A percentile compares a stretch with the other conserved stretches of the same genome.
Evolutionary conservation across 1,140 invertebrate species (phyloP).

Genomic region (Lerema accius): DNA sequence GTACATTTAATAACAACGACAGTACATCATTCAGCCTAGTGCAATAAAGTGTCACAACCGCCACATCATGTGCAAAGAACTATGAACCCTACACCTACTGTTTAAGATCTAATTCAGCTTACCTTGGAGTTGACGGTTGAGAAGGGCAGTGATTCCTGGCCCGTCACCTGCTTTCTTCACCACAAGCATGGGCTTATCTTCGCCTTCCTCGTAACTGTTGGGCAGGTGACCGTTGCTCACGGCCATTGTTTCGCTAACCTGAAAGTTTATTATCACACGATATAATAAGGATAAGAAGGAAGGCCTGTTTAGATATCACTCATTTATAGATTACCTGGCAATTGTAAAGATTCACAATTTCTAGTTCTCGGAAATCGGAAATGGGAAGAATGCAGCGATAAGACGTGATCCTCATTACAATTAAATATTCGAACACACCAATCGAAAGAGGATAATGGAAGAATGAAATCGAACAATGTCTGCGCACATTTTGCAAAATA

Average conservation of each 20-base stretch:
- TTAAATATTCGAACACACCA: too few species aligned
- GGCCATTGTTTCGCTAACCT: conserved; percentile 92
- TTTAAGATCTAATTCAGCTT: conserved; percentile 40
- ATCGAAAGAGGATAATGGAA: too few species aligned
- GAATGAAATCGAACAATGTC: too few species aligned
- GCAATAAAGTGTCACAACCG: neutral
- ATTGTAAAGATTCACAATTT: too few species aligned
- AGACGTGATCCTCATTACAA: too few species aligned
- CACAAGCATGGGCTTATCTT: conserved; percentile 89
- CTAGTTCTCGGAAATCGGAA: too few species aligned
- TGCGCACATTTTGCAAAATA: too few species aligned
- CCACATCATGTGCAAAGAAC: conserved; percentile 5
- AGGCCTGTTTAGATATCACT: too few species aligned
- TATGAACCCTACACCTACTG: neutral
- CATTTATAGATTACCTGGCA: too few species aligned
- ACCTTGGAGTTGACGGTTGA: conserved; percentile 91
- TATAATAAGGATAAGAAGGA: too few species aligned
- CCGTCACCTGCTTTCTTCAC: conserved; percentile 89
- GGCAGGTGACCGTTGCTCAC: conserved; percentile 88
- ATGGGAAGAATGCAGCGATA: too few species aligned
- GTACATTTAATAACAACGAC: neutral
- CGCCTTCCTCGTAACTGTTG: conserved; percentile 88
- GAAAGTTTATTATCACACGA: conserved; percentile 30
- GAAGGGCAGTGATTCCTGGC: conserved; percentile 89
- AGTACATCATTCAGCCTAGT: conserved; percentile 1